Evolutionary conservation across 1,140 invertebrate genomes (phyloP).

Genomic region (Cherax destructor): DNA sequence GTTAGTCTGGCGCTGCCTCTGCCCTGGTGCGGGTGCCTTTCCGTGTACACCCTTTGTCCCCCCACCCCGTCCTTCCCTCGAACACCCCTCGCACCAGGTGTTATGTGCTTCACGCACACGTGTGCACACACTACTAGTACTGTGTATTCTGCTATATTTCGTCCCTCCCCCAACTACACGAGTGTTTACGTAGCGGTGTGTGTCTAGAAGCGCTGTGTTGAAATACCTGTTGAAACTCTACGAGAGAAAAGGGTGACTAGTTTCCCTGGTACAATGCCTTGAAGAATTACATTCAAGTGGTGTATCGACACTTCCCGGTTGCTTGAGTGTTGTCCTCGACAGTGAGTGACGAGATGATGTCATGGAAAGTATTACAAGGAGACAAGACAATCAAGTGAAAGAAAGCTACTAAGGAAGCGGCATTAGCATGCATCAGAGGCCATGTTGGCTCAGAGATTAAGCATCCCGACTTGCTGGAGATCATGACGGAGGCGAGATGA

Average conservation of each 20-base stretch:
- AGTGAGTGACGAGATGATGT: background rate
- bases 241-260: background rate
- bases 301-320: background rate
- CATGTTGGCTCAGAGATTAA: background rate
- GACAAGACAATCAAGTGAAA: background rate
- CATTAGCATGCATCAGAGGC: background rate
- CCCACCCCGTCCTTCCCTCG: background rate
- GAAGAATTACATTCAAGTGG: background rate
- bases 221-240: background rate
- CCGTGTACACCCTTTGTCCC: background rate
- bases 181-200: background rate
- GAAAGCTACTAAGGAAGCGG: background rate
- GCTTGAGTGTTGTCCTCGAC: background rate
- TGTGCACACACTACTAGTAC: background rate
- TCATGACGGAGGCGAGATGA: background rate
- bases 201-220: background rate
- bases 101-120: background rate
- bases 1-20: slow-evolving; percentile 15
- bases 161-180: background rate
- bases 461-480: background rate
- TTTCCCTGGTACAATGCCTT: background rate
- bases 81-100: background rate
- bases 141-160: background rate
- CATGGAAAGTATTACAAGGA: background rate
- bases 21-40: background rate